Evolutionary conservation across 1,140 invertebrate genomes (phyloP).

Genomic region (Rhyzopertha dominica): DNA sequence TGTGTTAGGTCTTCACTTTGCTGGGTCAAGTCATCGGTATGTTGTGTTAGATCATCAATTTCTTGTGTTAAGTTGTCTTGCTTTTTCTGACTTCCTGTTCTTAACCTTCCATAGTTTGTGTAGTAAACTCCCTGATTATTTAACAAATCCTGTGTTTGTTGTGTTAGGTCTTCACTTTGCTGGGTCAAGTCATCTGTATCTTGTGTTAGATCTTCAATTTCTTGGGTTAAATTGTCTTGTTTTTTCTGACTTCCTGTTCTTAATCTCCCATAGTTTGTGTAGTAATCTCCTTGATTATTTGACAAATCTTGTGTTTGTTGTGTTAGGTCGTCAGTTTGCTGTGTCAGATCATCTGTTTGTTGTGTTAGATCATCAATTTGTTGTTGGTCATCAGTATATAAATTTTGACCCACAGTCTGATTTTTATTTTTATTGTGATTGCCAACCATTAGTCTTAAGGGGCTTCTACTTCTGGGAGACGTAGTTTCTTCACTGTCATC

Average conservation of each 20-base stretch:
- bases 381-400: no score
- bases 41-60: constrained; percentile 1
- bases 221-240: constrained; percentile 16
- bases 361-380: constrained; percentile 8
- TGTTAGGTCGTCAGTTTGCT: constrained; percentile 5
- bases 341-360: constrained; percentile 1
- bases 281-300: neutral
- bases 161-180: constrained; percentile 5
- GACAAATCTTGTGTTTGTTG: constrained; percentile 13
- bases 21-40: constrained; percentile 3
- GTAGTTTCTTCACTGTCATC: no score
- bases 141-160: constrained; percentile 12
- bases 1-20: constrained; percentile 2
- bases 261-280: neutral
- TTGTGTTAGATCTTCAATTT: constrained; percentile 8
- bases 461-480: no score
- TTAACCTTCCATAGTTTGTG: no score
- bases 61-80: constrained; percentile 5
- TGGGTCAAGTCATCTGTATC: constrained; percentile 12
- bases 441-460: no score
- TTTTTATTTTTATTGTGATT: no score
- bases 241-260: neutral
- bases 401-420: no score
- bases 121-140: constrained; percentile 3
- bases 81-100: no score